phyloP scores from a whole-genome alignment of 2,113 vertebrate species.

The Gavialis gangeticus region DNA sequence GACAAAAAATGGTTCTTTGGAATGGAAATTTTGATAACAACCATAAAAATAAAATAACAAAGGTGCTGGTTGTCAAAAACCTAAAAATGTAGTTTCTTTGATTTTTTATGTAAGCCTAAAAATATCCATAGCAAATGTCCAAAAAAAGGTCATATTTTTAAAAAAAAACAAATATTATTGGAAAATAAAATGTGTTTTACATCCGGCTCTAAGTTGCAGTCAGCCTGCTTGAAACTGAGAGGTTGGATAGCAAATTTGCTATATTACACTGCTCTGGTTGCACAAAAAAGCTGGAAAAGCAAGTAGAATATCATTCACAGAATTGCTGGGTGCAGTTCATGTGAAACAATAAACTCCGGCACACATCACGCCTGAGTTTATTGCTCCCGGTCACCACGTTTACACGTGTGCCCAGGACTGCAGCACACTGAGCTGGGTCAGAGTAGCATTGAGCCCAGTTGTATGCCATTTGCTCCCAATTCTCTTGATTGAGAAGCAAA shows the following conservation, averaged over 20 bases:
- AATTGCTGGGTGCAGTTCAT: no score
- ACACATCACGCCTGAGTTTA: no score
- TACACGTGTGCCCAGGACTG: no score
- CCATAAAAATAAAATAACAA: neutral
- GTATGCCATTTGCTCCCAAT: neutral
- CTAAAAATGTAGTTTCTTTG: neutral
- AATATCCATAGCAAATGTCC: neutral
- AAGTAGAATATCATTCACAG: neutral
- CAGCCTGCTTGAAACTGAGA: neutral
- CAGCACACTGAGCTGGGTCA: neutral
- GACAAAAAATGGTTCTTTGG: slow-evolving; percentile 15
- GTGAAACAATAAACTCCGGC: no score
- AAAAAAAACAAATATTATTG: neutral
- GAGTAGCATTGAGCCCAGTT: neutral
- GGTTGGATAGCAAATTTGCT: neutral
- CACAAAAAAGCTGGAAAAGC: neutral
- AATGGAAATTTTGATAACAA: neutral
- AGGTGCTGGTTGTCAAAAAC: neutral
- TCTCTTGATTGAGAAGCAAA: neutral
- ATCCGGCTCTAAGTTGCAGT: neutral
- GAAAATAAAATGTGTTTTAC: neutral
- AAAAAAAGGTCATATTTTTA: neutral
- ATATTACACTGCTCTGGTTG: neutral
- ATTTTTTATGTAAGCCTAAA: neutral
- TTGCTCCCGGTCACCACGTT: no score